Base-by-base conservation (phyloP, 2,113 vertebrate genomes). In the Marmota monax region DNA sequence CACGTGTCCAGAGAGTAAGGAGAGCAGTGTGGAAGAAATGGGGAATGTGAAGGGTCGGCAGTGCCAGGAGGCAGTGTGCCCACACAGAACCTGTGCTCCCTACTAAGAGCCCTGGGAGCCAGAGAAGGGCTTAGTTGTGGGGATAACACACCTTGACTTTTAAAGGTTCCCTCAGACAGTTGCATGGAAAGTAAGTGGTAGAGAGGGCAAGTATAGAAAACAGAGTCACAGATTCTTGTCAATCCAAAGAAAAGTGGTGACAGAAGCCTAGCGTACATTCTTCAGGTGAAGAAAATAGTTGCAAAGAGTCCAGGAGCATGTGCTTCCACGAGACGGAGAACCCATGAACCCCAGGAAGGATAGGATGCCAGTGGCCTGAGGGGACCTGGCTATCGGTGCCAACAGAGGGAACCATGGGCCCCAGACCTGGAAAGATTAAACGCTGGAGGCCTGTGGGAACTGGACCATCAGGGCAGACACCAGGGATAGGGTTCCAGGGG, bases 141-240 rank as follows among this genome's bases (percentile, higher is more conserved):
- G 23, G 42, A 51, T 34, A 65, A 83, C 45, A 72, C 5, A 51
- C 22, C 2, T 14, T 45, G 37, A 70, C 67, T 45, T 53, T 82
- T 39, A 34, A 73, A 37, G 39, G 32, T 22, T 74, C 92, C 77
- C 34, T 88, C 56, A 34, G 34, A 65, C 7, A 73, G 42, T 56
- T 74, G 56, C 3, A 6, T 65, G 20, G 67, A 88, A 88, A 65
- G 25, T 20, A 16, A 29, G 56, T 65, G 48, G 77, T 39, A 42
- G 16, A 34, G 32, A 34, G 39, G 32, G 53, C 32, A 37, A 86
- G 16, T 27, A 23, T 58, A 69, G 79, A 37, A 42, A 84, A 77
- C 7, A 53, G 74, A 39, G 82, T 53, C 45, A 92, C 42, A 76
- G n/a, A 80, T 80, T n/a, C 48, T 53, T 92, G 92, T 79, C 92